phyloP scores from a whole-genome alignment of 2,797 vertebrate species.

The Cryptoblepharus egeriae region DNA sequence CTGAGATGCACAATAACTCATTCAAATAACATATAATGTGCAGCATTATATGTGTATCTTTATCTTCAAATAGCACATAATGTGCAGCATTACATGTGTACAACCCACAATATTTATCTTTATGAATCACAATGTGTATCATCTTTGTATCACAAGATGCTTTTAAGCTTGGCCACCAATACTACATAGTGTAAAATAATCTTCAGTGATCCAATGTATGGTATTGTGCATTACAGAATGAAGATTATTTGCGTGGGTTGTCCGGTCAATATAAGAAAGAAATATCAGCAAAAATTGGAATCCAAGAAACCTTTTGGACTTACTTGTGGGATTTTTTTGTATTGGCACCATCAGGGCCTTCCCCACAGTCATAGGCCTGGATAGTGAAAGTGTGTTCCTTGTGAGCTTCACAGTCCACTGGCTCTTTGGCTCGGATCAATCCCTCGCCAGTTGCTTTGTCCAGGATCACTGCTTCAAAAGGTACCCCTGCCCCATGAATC shows the following conservation, averaged over 20 bases:
- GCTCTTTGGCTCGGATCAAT: conserved; percentile 94
- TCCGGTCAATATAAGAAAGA: not conserved
- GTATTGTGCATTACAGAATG: not conserved
- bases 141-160: not conserved
- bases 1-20: not conserved
- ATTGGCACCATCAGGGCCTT: conserved; percentile 93
- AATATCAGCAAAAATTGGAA: not conserved
- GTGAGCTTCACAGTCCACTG: conserved; percentile 95
- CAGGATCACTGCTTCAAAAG: conserved; percentile 96
- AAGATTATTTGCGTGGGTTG: not conserved
- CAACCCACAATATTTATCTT: no score
- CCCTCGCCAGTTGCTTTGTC: conserved; percentile 97
- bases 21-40: not conserved
- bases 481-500: conserved; percentile 91
- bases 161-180: no score
- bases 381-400: conserved; percentile 98
- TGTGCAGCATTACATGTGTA: no score
- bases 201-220: not conserved
- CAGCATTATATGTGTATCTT: no score
- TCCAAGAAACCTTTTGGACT: conserved; percentile 39
- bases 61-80: no score
- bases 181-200: not conserved
- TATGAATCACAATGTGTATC: no score
- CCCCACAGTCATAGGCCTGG: conserved; percentile 98
- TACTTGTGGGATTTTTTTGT: conserved; percentile 99